These are phyloP conservation scores for Drosophila colorata DNA, from an alignment of 2,888 invertebrate genomes.

Conservation along the genomic window DNA sequence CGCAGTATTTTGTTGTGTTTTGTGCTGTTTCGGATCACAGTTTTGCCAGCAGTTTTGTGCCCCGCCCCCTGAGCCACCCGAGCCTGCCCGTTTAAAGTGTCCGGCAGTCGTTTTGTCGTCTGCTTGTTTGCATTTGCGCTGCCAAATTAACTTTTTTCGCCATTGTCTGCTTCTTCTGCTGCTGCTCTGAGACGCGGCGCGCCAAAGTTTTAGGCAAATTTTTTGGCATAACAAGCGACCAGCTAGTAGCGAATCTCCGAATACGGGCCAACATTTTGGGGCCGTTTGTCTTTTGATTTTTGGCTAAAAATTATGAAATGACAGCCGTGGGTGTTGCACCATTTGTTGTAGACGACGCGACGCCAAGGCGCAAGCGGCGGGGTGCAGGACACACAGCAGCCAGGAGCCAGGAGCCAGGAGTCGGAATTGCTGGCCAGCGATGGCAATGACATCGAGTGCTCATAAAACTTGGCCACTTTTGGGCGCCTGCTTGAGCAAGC, in stretches of 20 bases:
- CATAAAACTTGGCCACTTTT: slow-evolving; percentile 53
- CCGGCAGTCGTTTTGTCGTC: slow-evolving; percentile 47
- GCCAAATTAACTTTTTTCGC: slow-evolving; percentile 79
- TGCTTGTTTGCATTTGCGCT: slow-evolving; percentile 76
- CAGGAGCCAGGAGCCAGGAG: background rate
- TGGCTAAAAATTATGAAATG: slow-evolving; percentile 69
- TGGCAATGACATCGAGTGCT: slow-evolving; percentile 65
- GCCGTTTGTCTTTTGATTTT: slow-evolving; percentile 65
- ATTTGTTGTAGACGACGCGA: slow-evolving; percentile 57
- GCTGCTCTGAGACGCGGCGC: slow-evolving; percentile 6
- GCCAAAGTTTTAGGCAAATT: slow-evolving; percentile 70
- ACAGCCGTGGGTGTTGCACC: slow-evolving; percentile 70
- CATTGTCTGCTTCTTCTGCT: slow-evolving; percentile 48
- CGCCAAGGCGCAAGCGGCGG: slow-evolving; percentile 42
- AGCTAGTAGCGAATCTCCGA: slow-evolving; percentile 50
- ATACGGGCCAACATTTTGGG: slow-evolving; percentile 53
- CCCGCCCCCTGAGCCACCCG: background rate
- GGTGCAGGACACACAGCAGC: background rate
- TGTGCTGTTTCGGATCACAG: slow-evolving; percentile 52
- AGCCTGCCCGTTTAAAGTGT: slow-evolving; percentile 53
- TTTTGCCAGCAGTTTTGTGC: slow-evolving; percentile 31
- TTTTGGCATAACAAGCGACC: slow-evolving; percentile 66
- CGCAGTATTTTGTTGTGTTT: slow-evolving; percentile 62
- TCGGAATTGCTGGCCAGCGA: slow-evolving; percentile 21
- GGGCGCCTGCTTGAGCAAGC: slow-evolving; percentile 7